phyloP scores from a whole-genome alignment of 2,888 invertebrate genomes.

The Tricholauxania praeusta region DNA sequence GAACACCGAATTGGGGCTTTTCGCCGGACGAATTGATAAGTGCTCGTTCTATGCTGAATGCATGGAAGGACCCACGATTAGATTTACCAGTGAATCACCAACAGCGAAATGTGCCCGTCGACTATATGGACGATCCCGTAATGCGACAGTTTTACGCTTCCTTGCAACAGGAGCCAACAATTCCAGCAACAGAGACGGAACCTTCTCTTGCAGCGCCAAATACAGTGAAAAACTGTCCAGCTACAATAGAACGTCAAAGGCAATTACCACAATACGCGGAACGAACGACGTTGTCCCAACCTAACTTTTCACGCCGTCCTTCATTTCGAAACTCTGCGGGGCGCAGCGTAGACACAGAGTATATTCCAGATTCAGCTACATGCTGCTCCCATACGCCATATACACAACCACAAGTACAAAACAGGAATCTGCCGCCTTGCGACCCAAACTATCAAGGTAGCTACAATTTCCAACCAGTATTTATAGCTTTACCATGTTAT shows the following conservation, averaged over 20 bases:
- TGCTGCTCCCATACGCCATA: neutral
- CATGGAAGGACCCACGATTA: neutral
- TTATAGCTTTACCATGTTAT: conserved; percentile 57
- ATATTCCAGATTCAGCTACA: neutral
- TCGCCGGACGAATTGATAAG: conserved; percentile 45
- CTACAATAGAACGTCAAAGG: too few species aligned
- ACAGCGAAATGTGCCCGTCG: conserved; percentile 5
- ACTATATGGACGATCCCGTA: conserved; percentile 54
- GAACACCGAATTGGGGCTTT: conserved; percentile 47
- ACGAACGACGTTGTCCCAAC: neutral
- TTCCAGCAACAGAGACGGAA: neutral
- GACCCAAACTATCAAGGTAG: conserved; percentile 33
- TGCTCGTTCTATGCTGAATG: neutral
- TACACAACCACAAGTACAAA: conserved; percentile 2
- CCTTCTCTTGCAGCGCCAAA: neutral
- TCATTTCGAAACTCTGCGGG: too few species aligned
- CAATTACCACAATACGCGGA: neutral
- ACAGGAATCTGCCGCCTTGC: conserved; percentile 1
- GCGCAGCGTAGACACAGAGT: too few species aligned
- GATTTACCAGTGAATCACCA: neutral
- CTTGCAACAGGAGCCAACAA: conserved; percentile 31
- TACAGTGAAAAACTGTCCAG: too few species aligned
- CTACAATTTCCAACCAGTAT: conserved; percentile 54
- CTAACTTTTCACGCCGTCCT: neutral
- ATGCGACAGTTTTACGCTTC: conserved; percentile 57